Evolutionary conservation across 2,113 vertebrate genomes (phyloP).

Genomic region (Apeltes quadracus): DNA sequence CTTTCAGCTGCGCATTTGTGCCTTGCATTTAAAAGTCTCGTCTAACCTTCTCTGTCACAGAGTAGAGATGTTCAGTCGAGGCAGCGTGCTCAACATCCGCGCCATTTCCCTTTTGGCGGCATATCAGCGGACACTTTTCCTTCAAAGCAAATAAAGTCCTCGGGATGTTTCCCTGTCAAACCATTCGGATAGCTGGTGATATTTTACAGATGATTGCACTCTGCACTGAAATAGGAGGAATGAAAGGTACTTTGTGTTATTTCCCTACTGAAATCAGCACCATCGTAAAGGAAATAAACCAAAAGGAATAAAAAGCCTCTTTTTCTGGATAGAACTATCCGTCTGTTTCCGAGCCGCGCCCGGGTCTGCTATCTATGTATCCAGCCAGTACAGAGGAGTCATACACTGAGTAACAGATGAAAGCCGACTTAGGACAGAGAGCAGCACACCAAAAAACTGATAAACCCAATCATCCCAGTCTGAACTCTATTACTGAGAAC

Average conservation of each 20-base stretch:
- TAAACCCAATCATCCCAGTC: slow-evolving; percentile 33
- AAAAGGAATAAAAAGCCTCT: not conserved
- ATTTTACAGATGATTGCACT: slow-evolving; percentile 14
- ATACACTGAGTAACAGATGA: slow-evolving; percentile 44
- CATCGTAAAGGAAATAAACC: not conserved
- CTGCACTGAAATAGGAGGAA: slow-evolving; percentile 8
- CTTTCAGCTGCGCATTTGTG: slow-evolving; percentile 51
- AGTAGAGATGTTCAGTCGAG: slow-evolving; percentile 23
- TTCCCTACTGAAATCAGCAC: too few relatives aligned
- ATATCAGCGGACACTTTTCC: slow-evolving; percentile 1
- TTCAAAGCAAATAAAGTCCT: slow-evolving; percentile 3
- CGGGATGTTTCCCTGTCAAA: slow-evolving; percentile 21
- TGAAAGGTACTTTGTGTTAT: slow-evolving; percentile 4
- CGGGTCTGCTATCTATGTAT: slow-evolving; percentile 12
- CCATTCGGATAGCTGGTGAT: slow-evolving; percentile 1
- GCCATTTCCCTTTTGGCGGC: slow-evolving; percentile 18
- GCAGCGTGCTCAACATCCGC: slow-evolving; percentile 11
- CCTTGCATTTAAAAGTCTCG: slow-evolving; percentile 51
- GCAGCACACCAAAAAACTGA: slow-evolving; percentile 41
- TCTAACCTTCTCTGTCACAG: slow-evolving; percentile 56
- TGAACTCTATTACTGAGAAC: slow-evolving; percentile 36
- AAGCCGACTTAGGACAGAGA: slow-evolving; percentile 34
- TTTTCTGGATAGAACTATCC: not conserved
- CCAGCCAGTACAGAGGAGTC: slow-evolving; percentile 11
- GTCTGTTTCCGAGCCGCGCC: not conserved